phyloP scores from a whole-genome alignment of 2,888 invertebrate genomes.

The Zaprionus obscuricornis region DNA sequence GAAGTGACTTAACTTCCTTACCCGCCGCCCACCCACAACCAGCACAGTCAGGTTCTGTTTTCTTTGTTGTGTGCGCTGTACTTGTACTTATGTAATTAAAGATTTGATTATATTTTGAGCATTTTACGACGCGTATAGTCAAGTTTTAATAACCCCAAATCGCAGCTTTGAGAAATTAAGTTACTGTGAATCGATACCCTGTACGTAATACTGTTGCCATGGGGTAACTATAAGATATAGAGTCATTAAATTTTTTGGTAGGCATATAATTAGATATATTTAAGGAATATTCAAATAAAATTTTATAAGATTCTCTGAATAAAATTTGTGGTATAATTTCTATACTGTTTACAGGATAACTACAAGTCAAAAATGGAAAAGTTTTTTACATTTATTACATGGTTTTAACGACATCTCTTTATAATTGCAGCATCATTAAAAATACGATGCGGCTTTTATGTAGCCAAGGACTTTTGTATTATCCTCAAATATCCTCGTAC shows the following conservation, averaged over 20 bases:
- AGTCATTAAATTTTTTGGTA: too few species aligned
- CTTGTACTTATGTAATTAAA: slow-evolving; percentile 36
- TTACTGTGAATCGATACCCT: slow-evolving; percentile 8
- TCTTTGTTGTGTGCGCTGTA: too few species aligned
- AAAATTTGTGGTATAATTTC: too few species aligned
- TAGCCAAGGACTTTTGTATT: slow-evolving; percentile 14
- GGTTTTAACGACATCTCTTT: slow-evolving; percentile 13
- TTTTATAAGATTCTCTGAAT: not conserved
- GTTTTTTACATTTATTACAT: slow-evolving; percentile 5
- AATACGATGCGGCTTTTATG: slow-evolving; percentile 25
- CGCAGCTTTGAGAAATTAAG: slow-evolving; percentile 8
- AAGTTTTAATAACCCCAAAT: slow-evolving; percentile 31
- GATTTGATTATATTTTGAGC: slow-evolving; percentile 35
- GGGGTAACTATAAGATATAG: too few species aligned
- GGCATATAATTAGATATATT: too few species aligned
- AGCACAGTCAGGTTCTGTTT: not conserved
- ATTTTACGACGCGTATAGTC: slow-evolving; percentile 23
- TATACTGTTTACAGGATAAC: slow-evolving; percentile 6
- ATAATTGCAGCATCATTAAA: slow-evolving; percentile 32
- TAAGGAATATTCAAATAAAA: too few species aligned
- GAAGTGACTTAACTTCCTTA: not conserved
- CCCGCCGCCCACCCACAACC: not conserved
- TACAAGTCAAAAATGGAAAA: too few species aligned
- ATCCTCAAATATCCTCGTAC: slow-evolving; percentile 10
- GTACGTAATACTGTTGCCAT: too few species aligned